A percentile compares a stretch with the other conserved stretches of the same genome.
phyloP scores from a whole-genome alignment of 2,797 vertebrate species.

The Carduelis carduelis region DNA sequence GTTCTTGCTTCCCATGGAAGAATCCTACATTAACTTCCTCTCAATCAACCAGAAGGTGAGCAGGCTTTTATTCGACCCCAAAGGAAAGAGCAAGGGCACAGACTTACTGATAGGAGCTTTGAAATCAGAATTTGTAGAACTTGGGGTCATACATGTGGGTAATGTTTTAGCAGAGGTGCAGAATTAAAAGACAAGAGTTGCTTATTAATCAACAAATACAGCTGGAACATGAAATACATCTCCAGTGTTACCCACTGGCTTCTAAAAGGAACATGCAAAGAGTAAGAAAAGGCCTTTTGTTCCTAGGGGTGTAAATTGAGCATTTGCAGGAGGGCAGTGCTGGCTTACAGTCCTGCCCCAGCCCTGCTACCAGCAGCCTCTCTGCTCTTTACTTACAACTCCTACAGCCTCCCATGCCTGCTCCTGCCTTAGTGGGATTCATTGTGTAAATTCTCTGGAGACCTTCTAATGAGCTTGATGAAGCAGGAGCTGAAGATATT shows the following conservation, averaged over 20 bases:
- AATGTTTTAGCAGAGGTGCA: background rate
- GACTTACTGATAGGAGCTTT: background rate
- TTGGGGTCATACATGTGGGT: fast-evolving
- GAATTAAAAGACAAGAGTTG: background rate
- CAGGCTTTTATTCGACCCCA: background rate
- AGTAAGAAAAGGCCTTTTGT: background rate
- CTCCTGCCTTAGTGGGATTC: background rate
- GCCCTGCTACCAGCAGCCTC: background rate
- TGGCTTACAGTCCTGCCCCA: fast-evolving
- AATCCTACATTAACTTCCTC: slow-evolving; percentile 88
- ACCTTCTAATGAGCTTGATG: background rate
- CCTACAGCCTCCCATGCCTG: background rate
- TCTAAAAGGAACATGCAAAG: background rate
- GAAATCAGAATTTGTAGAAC: background rate
- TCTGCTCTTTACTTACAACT: background rate
- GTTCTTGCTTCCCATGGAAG: slow-evolving; percentile 96
- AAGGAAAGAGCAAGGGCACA: background rate
- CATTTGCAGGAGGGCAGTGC: background rate
- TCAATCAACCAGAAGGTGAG: slow-evolving; percentile 96
- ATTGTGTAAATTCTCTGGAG: background rate
- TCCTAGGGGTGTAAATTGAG: background rate
- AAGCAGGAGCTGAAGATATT: background rate
- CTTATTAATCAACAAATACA: background rate
- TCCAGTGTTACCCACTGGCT: background rate
- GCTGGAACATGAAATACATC: background rate